A percentile compares a stretch with the other conserved stretches of the same genome.
Evolutionary conservation across 2,113 vertebrate species (phyloP).

Genomic region (Leptodactylus fuscus): DNA sequence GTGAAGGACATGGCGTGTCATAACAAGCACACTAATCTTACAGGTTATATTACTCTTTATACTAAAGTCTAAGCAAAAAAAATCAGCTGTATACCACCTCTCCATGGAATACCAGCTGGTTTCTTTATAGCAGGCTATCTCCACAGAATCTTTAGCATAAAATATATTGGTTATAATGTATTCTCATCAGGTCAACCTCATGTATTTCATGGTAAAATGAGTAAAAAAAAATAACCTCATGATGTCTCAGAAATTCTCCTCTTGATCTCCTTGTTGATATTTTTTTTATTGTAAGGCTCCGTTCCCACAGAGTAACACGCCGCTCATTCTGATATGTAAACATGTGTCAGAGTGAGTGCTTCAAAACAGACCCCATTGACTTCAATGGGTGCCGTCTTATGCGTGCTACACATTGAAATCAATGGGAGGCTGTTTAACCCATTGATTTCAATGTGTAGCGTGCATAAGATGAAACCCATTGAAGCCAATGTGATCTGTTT

Average conservation of each 20-base stretch:
- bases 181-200: neutral
- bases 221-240: neutral
- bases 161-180: neutral
- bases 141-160: too few species aligned
- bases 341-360: too few species aligned
- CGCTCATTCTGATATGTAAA: too few species aligned
- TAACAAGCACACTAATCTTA: conserved; percentile 2
- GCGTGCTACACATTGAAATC: too few species aligned
- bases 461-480: too few species aligned
- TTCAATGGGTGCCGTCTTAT: too few species aligned
- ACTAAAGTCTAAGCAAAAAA: neutral
- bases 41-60: conserved; percentile 6
- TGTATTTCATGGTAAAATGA: neutral
- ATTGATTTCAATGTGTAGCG: too few species aligned
- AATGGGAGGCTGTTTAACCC: too few species aligned
- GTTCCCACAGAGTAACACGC: too few species aligned
- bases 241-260: neutral
- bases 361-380: too few species aligned
- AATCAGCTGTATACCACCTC: neutral
- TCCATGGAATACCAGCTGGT: neutral
- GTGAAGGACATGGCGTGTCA: conserved; percentile 26
- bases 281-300: neutral
- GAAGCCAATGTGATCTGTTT: too few species aligned
- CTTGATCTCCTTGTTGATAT: neutral
- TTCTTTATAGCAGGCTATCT: neutral